Base-by-base conservation (phyloP, 2,113 vertebrate genomes). In the Pachycephala philippinensis region DNA sequence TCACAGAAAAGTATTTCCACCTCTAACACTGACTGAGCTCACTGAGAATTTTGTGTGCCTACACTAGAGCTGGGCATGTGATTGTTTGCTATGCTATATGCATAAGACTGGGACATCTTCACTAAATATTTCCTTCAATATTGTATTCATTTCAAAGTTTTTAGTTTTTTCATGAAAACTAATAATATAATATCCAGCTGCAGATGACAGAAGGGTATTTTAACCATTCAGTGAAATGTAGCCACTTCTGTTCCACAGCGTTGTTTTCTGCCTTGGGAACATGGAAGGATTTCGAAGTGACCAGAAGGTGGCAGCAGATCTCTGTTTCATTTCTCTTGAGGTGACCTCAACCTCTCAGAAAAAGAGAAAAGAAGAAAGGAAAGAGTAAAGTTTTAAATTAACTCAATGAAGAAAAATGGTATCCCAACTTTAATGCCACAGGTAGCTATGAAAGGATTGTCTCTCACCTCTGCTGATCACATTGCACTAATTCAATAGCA, bases 261-360 rank as follows among this genome's bases (percentile, higher is more conserved):
- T 31, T 20, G 13, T 35, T 23, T 63, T 79, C 39, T 19, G 42
- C 2, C 13, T 2, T 35, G 39, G 10, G 27, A n/a, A 28, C 16
- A 7, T 4, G 37, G 45, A 64, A 94, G 19, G n/a, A 76, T 80
- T 65, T 89, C 44, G 31, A 26, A 56, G 47, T 22, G 49, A 49
- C 91, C 97, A 96, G 94, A 84, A 97, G 98, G 94, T 97, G 97
- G 97, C 97, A 97, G 97, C 80, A 97, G 53, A 93, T 70, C 81
- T 80, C 96, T 81, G 95, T 39, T 74, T 79, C 54, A 56, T 77
- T 75, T 68, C 42, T 89, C n/a, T 31, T 20, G 28, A 71, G 30
- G 35, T 13, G 14, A 11, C 23, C 24, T 35, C 53, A 28, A 31
- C 19, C 22, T 52, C 24, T 24, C 4, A 8, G 76, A 42, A 35